Percentiles rank a stretch among this genome's conserved stretches.
Evolutionary conservation across 2,888 invertebrate species (phyloP).

Genomic region (Limnephilus auricula): DNA sequence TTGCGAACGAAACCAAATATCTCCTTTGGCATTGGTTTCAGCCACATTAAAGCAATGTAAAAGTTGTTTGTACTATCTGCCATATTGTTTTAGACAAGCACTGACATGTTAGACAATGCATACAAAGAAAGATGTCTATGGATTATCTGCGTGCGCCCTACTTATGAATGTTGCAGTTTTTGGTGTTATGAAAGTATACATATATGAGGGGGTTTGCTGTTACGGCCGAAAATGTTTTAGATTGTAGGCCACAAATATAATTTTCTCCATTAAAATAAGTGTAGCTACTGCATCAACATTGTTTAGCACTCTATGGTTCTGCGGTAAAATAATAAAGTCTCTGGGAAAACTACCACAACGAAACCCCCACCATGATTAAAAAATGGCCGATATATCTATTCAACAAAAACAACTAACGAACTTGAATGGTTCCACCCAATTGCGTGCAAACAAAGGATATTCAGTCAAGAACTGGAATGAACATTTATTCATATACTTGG

Average conservation of each 20-base stretch:
- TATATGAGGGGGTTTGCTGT: too few relatives aligned
- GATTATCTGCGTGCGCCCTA: not conserved
- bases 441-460: not conserved
- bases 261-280: not conserved
- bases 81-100: not conserved
- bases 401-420: not conserved
- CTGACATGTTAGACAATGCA: not conserved
- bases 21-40: not conserved
- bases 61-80: not conserved
- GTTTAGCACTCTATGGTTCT: not conserved
- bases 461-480: not conserved
- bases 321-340: not conserved
- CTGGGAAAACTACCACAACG: too few relatives aligned
- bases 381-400: not conserved
- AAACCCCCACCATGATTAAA: not conserved
- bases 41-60: not conserved
- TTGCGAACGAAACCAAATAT: not conserved
- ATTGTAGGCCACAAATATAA: not conserved
- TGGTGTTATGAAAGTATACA: not conserved
- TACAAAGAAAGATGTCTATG: not conserved
- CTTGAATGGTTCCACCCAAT: not conserved
- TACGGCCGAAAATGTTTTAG: not conserved
- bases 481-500: not conserved
- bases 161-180: not conserved
- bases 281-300: not conserved